These are phyloP conservation scores for Rhombomys opimus DNA, from an alignment of 2,113 vertebrate species.

Conservation along the genomic window DNA sequence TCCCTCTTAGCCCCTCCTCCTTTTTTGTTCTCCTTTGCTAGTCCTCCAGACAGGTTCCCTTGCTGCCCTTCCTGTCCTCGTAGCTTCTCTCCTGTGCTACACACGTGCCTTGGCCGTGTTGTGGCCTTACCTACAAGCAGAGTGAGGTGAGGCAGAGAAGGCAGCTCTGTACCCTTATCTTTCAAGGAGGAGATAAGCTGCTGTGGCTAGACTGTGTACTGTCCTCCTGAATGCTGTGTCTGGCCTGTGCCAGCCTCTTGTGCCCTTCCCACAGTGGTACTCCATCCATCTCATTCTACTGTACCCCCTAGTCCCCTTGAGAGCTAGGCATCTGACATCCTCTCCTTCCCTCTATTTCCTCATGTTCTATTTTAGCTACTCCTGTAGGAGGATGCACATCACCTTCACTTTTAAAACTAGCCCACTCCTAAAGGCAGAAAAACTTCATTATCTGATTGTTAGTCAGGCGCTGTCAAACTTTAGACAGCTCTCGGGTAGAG, in stretches of 20 bases:
- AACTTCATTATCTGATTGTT: constrained; percentile 57
- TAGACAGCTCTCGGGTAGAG: not conserved
- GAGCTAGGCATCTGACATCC: constrained; percentile 43
- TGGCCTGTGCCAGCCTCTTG: not conserved
- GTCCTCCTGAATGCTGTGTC: not conserved
- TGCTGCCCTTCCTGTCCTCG: not conserved
- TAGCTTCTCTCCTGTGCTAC: not conserved
- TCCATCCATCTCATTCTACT: not conserved
- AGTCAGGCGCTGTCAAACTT: constrained; percentile 68
- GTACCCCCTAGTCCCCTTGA: not conserved
- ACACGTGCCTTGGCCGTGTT: not conserved
- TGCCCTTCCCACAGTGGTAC: not conserved
- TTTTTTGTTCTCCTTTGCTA: not conserved
- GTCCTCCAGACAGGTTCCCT: not conserved
- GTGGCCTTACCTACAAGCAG: not conserved
- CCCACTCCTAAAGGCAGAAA: constrained; percentile 57
- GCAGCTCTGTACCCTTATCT: not conserved
- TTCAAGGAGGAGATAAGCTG: not conserved
- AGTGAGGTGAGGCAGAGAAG: not conserved
- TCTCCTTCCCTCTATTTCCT: constrained; percentile 37
- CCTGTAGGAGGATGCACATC: constrained; percentile 77
- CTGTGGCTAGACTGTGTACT: not conserved
- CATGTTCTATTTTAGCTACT: constrained; percentile 76
- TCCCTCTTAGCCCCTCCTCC: not conserved
- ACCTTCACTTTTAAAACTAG: constrained; percentile 78